Conservation (phyloP, 2,113 vertebrate species). For the Cheirogaleus medius region DNA sequence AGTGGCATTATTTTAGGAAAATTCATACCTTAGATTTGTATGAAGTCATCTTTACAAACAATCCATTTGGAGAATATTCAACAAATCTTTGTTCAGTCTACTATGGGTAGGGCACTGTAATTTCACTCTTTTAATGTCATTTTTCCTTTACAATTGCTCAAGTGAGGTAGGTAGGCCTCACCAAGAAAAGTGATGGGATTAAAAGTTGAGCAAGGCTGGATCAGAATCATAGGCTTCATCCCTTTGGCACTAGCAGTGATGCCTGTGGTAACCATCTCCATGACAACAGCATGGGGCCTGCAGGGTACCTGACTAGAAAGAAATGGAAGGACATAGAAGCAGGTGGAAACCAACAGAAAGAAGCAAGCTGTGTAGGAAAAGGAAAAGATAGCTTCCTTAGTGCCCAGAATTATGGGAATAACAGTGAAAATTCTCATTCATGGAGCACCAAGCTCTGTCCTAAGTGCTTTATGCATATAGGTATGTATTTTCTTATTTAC, state of each 20-base stretch:
- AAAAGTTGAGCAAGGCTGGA: neutral
- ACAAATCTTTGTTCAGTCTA: fast-evolving
- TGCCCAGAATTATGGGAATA: neutral
- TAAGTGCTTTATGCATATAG: neutral
- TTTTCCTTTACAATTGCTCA: neutral
- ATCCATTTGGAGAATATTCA: neutral
- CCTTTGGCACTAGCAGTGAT: neutral
- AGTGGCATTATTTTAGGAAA: neutral
- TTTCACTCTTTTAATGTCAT: neutral
- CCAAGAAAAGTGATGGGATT: neutral
- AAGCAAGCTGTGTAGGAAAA: neutral
- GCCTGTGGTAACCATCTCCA: slow-evolving; percentile 1
- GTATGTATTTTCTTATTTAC: neutral
- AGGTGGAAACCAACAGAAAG: neutral
- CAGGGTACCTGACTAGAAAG: neutral
- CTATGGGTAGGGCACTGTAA: fast-evolving
- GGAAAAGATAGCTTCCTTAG: neutral
- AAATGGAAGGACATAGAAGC: neutral
- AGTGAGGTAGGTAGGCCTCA: neutral
- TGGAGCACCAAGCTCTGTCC: neutral
- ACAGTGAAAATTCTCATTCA: fast-evolving
- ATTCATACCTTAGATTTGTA: neutral
- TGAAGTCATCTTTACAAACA: neutral
- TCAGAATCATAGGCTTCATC: neutral
- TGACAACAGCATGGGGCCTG: neutral